phyloP scores from a whole-genome alignment of 2,797 vertebrate genomes.

The Chromobotia macracanthus region DNA sequence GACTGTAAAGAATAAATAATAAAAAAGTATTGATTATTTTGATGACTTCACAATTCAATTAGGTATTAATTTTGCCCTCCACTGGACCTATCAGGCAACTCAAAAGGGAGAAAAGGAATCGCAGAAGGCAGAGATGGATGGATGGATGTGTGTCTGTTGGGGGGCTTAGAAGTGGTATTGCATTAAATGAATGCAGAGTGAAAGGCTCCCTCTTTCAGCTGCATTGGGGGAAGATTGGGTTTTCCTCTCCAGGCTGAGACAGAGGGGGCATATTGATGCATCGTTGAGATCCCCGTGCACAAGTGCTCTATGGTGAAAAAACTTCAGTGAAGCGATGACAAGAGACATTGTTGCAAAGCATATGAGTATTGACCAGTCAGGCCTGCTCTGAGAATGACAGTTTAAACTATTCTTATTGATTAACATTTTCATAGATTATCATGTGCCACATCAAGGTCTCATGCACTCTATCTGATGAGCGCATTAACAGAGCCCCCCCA shows the following conservation, averaged over 20 bases:
- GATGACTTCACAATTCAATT: slow-evolving; percentile 99
- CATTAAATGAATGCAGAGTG: slow-evolving; percentile 88
- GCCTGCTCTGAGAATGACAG: slow-evolving; percentile 81
- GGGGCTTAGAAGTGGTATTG: slow-evolving; percentile 77
- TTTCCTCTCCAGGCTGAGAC: slow-evolving; percentile 83
- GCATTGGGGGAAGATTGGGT: slow-evolving; percentile 90
- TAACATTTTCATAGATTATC: slow-evolving; percentile 99
- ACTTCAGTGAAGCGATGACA: slow-evolving; percentile 81
- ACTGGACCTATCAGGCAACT: slow-evolving; percentile 99
- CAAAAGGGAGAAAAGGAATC: slow-evolving; percentile 87
- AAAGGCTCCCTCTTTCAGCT: slow-evolving; percentile 83
- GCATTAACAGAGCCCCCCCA: slow-evolving; percentile 85
- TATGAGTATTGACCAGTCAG: slow-evolving; percentile 96
- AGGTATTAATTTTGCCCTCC: slow-evolving; percentile 99
- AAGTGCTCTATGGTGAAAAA: slow-evolving; percentile 81
- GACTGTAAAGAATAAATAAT: slow-evolving; percentile 99
- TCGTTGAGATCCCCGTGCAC: slow-evolving; percentile 92
- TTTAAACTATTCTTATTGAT: slow-evolving; percentile 99
- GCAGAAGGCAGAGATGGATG: slow-evolving; percentile 82
- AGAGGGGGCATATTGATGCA: slow-evolving; percentile 83
- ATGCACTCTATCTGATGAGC: slow-evolving; percentile 87
- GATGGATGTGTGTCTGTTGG: slow-evolving; percentile 74
- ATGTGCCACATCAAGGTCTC: slow-evolving; percentile 97
- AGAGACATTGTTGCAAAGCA: slow-evolving; percentile 94
- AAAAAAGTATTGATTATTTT: slow-evolving; percentile 99